Evolutionary conservation across 2,888 invertebrate genomes (phyloP), one percentile per base, ranked within the genome.

Genomic region (Eupithecia tripunctaria): DNA sequence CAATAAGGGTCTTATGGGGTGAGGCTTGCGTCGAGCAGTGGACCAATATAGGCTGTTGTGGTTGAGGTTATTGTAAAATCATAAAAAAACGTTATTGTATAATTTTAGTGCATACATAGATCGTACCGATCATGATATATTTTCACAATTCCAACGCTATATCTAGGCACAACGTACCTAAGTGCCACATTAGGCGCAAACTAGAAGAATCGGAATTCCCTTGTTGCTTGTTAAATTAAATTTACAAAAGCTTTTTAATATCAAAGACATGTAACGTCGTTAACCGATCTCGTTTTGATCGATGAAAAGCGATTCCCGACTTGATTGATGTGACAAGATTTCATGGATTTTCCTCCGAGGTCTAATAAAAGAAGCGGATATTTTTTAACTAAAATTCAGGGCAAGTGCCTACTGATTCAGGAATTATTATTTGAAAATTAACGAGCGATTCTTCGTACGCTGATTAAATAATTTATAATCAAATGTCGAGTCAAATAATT

Each of bases 241-340:
- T 68, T 60, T 60, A 29, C 6, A 56, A 67, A 38, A 32, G 67
- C 18, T 65, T 15, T 73, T 73, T 70, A 67, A 73, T 73, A 73
- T 70, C 25, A 70, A 68, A 72, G 64, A 72, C 63, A 74, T 67
- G 66, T 72, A 68, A 76, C 71, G 67, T 76, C 72, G 72, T 76
- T 79, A 76, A 75, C 76, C 72, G 74, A 80, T 78, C 80, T 81
- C 79, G 84, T 85, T 85, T 84, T 86, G 84, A 85, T 84, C 82
- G 87, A 87, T 87, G 85, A 86, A 88, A 88, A 86, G 80, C 82
- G 82, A 85, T 85, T 83, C 79, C 79, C 81, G 83, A 79, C 85
- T 87, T 89, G 89, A 90, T 90, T 88, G 88, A 91, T 89, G 86
- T 80, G 85, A 85, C 85, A 85, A 82, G 82, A 82, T 83, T 81